Evolutionary conservation across 2,888 invertebrate genomes (phyloP), one percentile per base, ranked within the genome.

Genomic region (Coelinius sp.): DNA sequence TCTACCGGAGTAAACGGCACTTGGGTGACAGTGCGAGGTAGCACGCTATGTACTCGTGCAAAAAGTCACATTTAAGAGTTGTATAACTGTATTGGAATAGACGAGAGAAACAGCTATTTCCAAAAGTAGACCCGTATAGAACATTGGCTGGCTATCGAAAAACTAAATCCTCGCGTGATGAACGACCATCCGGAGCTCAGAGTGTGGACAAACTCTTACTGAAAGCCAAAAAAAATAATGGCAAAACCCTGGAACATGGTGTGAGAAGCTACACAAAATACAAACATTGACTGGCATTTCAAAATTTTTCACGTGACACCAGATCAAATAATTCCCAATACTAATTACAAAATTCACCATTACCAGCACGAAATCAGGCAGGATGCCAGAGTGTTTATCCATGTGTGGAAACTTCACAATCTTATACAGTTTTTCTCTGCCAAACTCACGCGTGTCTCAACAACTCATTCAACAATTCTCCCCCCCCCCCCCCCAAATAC

Each of bases 21-120:
- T 24, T 10, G 20, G 31, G 62, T 38, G 38, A 25, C 64, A 44
- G 46, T 8, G n/a, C 59, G 25, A 25, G 31, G 35, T 53, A 53
- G 25, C 20, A 20, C 17, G 24, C 17, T 59, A 56, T 68, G 53
- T n/a, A 44, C 46, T 6, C 7, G 12, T 1, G 7, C n/a, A 25
- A 53, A 24, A 27, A 27, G 10, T 49, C 27, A 67, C 65, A 31
- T 35, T 27, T 67, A 6, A 44, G 44, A 35, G 24, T n/a, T 7
- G n/a, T 27, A 56, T 67, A 71, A 71, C 71, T 66, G 71, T 67
- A 71, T 71, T 22, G 35, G 44, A 67, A 62, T 49, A 44, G 49
- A 10, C 8, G 24, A 53, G 2, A 25, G 24, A 14, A 24, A 14
- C 56, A 27, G 56, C 56, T 27, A 56, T n/a, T 56, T 56, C 27